phyloP scores from a whole-genome alignment of 2,113 vertebrate species.

The Mobula hypostoma region DNA sequence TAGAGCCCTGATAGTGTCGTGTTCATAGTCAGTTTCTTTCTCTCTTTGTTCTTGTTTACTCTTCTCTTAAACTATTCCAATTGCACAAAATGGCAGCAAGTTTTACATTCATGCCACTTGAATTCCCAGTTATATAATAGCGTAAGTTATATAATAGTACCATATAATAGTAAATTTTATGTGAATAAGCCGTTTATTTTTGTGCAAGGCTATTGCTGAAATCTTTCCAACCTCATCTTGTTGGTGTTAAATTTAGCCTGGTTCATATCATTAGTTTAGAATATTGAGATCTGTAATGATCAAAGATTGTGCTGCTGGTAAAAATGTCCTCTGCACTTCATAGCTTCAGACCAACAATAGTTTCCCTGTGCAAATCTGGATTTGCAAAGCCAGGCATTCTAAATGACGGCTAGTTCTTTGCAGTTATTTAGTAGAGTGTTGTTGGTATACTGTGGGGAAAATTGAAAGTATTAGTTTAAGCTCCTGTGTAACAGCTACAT shows the following conservation, averaged over 20 bases:
- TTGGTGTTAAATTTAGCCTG: background rate
- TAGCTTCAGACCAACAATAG: no score
- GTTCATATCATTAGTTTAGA: background rate
- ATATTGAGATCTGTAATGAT: background rate
- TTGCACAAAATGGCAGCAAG: no score
- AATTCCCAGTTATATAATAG: no score
- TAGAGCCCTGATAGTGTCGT: no score
- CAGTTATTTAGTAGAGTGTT: background rate
- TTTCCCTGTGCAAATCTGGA: background rate
- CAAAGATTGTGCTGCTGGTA: background rate
- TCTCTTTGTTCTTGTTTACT: no score
- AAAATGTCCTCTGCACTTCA: background rate
- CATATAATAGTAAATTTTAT: background rate
- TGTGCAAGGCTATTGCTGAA: background rate
- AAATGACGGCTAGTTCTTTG: background rate
- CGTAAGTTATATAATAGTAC: no score
- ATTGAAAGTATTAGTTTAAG: background rate
- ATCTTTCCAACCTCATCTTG: background rate
- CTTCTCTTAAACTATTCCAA: no score
- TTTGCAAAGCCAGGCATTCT: background rate
- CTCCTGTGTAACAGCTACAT: background rate
- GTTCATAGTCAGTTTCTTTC: no score
- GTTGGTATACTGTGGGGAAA: background rate
- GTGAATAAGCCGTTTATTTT: background rate
- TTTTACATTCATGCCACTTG: no score